A percentile compares a stretch with the other conserved stretches of the same genome.
These are phyloP conservation scores for Nephrotoma guestfalica DNA, from an alignment of 2,888 invertebrate species.

Conservation along the genomic window DNA sequence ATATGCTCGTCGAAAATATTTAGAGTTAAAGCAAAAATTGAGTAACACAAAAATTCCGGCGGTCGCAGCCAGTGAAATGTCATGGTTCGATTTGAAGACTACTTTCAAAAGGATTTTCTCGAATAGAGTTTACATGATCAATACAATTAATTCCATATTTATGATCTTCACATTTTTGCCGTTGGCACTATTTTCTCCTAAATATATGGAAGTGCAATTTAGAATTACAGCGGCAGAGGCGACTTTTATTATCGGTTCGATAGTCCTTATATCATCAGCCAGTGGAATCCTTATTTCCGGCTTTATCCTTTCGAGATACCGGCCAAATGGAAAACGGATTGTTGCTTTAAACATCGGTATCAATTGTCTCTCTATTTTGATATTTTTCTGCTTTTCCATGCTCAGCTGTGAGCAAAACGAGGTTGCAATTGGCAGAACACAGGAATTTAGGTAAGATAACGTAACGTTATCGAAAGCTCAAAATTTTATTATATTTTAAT, in stretches of 20 bases:
- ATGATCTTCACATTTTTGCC: not conserved
- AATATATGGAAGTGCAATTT: not conserved
- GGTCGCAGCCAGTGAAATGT: not conserved
- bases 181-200: not conserved
- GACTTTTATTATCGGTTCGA: not conserved
- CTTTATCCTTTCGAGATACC: not conserved
- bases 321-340: not conserved
- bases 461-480: not conserved
- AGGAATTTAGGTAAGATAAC: not conserved
- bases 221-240: not conserved
- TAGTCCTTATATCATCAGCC: not conserved
- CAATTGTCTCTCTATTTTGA: not conserved
- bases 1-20: slow-evolving; percentile 31
- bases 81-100: not conserved
- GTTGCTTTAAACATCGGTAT: not conserved
- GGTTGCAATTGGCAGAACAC: not conserved
- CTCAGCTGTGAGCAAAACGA: not conserved
- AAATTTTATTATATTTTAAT: not conserved
- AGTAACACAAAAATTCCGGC: not conserved
- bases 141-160: not conserved
- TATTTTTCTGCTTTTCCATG: not conserved
- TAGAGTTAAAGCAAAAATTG: not conserved
- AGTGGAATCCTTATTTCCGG: not conserved
- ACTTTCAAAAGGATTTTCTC: not conserved
- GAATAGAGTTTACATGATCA: not conserved